These are phyloP conservation scores for Enteromius trimaculatus DNA, from an alignment of 2,797 vertebrate genomes.

Conservation along the genomic window DNA sequence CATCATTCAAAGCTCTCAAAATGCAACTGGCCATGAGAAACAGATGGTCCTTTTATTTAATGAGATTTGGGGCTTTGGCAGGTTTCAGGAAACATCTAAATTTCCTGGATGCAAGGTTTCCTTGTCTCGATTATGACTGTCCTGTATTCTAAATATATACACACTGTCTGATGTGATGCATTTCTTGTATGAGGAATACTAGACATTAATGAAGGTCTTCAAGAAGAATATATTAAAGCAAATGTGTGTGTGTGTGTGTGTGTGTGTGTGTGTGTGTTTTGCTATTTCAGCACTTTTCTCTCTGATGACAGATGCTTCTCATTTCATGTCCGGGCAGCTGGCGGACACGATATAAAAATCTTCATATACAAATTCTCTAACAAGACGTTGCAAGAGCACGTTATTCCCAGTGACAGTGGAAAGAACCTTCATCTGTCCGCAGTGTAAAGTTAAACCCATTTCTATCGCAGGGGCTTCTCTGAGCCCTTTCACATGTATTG, in stretches of 20 bases:
- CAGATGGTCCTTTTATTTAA: conserved; percentile 53
- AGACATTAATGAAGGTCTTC: conserved; percentile 33
- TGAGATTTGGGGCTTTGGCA: conserved; percentile 45
- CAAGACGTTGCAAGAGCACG: neutral
- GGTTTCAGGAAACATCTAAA: conserved; percentile 43
- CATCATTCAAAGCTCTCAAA: conserved; percentile 33
- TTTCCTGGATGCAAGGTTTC: conserved; percentile 34
- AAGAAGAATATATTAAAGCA: conserved; percentile 11
- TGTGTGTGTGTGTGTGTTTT: neutral
- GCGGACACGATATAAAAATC: conserved; percentile 4
- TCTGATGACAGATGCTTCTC: conserved; percentile 23
- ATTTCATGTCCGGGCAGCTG: neutral
- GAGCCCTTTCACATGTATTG: conserved; percentile 19
- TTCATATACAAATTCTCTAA: conserved; percentile 15
- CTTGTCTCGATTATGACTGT: conserved; percentile 24
- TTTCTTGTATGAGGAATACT: conserved; percentile 6
- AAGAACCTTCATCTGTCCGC: neutral
- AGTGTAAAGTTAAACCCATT: conserved; percentile 15
- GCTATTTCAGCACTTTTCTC: conserved; percentile 24
- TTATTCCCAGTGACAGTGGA: neutral
- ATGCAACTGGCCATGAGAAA: conserved; percentile 37
- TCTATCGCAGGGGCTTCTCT: neutral
- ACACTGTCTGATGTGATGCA: neutral
- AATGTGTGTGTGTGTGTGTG: conserved; percentile 2
- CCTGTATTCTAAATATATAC: conserved; percentile 29